A percentile compares a stretch with the other conserved stretches of the same genome.
These are phyloP conservation scores for Myotis myotis DNA, from an alignment of 2,797 vertebrate genomes.

Conservation along the genomic window DNA sequence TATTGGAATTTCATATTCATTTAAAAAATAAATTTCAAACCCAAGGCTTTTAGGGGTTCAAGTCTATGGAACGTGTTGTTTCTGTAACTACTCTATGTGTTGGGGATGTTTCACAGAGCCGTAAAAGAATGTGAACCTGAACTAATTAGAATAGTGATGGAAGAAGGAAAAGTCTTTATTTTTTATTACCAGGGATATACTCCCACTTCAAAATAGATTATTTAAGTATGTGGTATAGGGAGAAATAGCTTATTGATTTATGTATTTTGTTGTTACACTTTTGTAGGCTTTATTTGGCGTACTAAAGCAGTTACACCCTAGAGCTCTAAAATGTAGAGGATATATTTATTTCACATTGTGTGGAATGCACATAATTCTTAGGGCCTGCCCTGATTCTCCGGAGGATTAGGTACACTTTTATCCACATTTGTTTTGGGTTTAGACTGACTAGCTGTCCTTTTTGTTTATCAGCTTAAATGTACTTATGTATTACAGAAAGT, in stretches of 20 bases:
- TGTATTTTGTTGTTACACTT: constrained; percentile 43
- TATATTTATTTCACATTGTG: constrained; percentile 59
- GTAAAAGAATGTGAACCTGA: not conserved
- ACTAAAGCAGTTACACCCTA: constrained; percentile 70
- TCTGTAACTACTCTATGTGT: not conserved
- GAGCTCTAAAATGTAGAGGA: constrained; percentile 69
- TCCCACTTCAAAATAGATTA: constrained; percentile 51
- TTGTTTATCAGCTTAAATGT: constrained; percentile 69
- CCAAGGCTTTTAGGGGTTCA: not conserved
- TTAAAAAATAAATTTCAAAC: constrained; percentile 21
- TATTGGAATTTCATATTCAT: not conserved
- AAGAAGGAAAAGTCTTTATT: constrained; percentile 4
- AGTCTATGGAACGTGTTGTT: not conserved
- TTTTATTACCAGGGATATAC: constrained; percentile 50
- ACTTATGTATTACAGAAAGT: constrained; percentile 66
- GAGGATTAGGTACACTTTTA: constrained; percentile 57
- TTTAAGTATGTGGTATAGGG: constrained; percentile 46
- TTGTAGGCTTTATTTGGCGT: constrained; percentile 55
- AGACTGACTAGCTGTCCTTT: constrained; percentile 66
- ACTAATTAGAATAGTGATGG: constrained; percentile 61
- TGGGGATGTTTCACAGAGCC: constrained; percentile 8
- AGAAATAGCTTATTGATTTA: constrained; percentile 64
- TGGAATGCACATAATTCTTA: constrained; percentile 71
- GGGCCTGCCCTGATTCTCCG: constrained; percentile 58
- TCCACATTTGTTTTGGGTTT: constrained; percentile 71